Conservation (phyloP, 2,888 invertebrate species). For the Oithona nana region DNA sequence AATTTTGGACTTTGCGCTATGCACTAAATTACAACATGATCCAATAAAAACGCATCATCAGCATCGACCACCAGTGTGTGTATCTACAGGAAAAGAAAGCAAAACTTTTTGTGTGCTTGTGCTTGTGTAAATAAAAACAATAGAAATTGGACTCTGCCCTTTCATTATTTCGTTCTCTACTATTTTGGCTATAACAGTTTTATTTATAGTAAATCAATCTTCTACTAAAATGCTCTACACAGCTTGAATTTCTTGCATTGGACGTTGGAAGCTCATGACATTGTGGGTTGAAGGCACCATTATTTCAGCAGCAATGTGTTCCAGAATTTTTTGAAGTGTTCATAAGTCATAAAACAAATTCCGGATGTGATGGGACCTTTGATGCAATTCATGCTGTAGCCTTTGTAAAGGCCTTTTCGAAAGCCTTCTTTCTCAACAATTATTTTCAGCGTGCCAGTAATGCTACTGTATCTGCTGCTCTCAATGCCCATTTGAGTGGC, state of each 20-base stretch:
- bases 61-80: neutral
- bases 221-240: no score
- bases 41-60: no score
- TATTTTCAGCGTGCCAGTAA: slow-evolving; percentile 42
- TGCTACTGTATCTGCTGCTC: slow-evolving; percentile 37
- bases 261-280: no score
- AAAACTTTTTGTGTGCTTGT: neutral
- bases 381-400: slow-evolving; percentile 98
- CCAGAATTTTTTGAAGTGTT: slow-evolving; percentile 42
- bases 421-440: slow-evolving; percentile 71
- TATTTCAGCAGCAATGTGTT: slow-evolving; percentile 18
- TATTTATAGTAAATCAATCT: no score
- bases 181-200: no score
- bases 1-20: no score
- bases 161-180: no score
- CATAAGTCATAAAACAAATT: slow-evolving; percentile 89
- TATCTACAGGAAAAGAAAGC: neutral
- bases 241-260: no score
- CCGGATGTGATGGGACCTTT: slow-evolving; percentile 49
- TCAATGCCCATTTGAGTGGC: slow-evolving; percentile 25
- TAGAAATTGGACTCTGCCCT: no score
- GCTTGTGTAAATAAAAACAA: neutral
- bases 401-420: slow-evolving; percentile 80
- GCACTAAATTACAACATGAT: no score
- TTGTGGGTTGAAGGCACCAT: no score